Percentiles rank a stretch among this genome's conserved stretches.
These are phyloP conservation scores for Drosophila oshimai DNA, from an alignment of 1,140 invertebrate genomes.

Conservation along the genomic window DNA sequence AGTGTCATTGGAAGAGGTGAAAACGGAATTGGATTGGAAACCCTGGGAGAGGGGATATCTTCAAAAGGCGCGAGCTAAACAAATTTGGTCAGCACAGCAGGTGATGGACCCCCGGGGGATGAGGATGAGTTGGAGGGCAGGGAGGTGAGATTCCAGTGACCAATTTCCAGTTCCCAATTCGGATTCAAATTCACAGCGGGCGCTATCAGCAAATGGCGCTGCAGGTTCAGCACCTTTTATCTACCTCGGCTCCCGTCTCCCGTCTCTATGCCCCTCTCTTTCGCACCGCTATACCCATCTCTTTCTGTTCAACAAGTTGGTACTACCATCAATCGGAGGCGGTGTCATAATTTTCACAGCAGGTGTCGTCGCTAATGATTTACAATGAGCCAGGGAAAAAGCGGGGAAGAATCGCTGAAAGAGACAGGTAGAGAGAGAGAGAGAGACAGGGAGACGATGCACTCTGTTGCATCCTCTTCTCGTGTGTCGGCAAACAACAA, in stretches of 20 bases:
- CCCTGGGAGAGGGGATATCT: not conserved
- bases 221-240: slow-evolving; percentile 71
- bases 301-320: slow-evolving; percentile 55
- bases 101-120: slow-evolving; percentile 6
- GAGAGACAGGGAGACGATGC: slow-evolving; percentile 22
- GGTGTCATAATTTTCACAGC: slow-evolving; percentile 83
- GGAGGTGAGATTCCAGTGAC: not conserved
- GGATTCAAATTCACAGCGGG: slow-evolving; percentile 43
- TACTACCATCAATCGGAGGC: slow-evolving; percentile 75
- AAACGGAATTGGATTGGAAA: not conserved
- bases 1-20: slow-evolving; percentile 38
- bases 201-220: slow-evolving; percentile 65
- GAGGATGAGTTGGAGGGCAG: not conserved
- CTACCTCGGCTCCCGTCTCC: not conserved
- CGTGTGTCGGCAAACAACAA: slow-evolving; percentile 62
- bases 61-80: slow-evolving; percentile 65
- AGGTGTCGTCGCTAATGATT: slow-evolving; percentile 80
- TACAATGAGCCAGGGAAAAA: slow-evolving; percentile 38
- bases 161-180: not conserved
- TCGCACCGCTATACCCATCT: not conserved
- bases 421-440: not conserved
- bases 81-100: slow-evolving; percentile 67
- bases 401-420: not conserved
- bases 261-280: not conserved
- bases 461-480: slow-evolving; percentile 24